phyloP scores from a whole-genome alignment of 2,113 vertebrate genomes.

The Mystacornis crossleyi region DNA sequence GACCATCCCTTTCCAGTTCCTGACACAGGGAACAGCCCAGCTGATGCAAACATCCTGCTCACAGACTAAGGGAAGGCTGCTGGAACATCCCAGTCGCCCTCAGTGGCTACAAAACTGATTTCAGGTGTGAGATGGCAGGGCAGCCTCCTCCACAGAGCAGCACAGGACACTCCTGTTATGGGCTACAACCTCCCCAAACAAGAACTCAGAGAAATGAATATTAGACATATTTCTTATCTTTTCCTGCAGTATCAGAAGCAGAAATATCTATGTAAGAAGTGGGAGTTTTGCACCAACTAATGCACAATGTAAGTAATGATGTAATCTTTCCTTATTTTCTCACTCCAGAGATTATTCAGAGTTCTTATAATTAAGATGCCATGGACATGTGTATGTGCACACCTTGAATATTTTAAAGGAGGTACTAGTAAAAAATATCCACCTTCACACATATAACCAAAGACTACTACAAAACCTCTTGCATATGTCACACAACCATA shows the following conservation, averaged over 20 bases:
- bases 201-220: neutral
- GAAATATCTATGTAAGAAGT: neutral
- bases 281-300: neutral
- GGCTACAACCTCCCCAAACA: neutral
- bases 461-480: neutral
- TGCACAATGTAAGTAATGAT: neutral
- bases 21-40: rapidly evolving
- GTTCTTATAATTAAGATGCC: neutral
- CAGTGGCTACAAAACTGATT: neutral
- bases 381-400: rapidly evolving
- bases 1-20: neutral
- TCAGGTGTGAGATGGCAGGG: neutral
- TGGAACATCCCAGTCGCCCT: neutral
- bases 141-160: neutral
- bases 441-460: rapidly evolving
- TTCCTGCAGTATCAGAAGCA: neutral
- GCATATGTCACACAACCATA: neutral
- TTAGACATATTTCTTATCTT: neutral
- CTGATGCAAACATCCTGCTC: neutral
- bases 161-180: neutral
- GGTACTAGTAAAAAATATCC: neutral
- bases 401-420: neutral
- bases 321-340: neutral
- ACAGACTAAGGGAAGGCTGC: neutral
- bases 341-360: neutral